phyloP scores from a whole-genome alignment of 2,113 vertebrate species.

The Cephalopholis sonnerati region DNA sequence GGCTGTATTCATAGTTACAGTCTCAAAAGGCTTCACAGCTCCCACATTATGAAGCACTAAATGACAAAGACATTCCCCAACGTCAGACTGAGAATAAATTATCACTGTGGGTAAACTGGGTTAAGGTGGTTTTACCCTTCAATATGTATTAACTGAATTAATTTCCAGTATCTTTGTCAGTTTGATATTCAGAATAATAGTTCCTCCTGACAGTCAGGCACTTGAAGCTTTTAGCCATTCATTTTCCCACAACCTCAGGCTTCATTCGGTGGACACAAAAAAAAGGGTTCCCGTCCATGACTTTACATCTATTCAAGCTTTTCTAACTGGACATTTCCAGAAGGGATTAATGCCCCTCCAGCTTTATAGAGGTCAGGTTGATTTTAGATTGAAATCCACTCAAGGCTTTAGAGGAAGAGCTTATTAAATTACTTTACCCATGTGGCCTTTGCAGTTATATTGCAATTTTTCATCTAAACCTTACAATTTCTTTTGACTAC shows the following conservation, averaged over 20 bases:
- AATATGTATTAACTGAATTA: conserved; percentile 20
- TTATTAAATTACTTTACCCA: conserved; percentile 12
- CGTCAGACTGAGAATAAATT: conserved; percentile 19
- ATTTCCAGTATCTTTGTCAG: conserved; percentile 25
- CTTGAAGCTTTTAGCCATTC: conserved; percentile 18
- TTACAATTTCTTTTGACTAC: background rate
- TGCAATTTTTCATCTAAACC: background rate
- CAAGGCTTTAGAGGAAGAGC: background rate
- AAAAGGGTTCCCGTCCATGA: conserved; percentile 25
- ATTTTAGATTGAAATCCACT: conserved; percentile 16
- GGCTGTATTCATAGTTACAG: conserved; percentile 18
- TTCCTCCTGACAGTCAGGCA: conserved; percentile 13
- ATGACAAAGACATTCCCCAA: conserved; percentile 41
- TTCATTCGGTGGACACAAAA: conserved; percentile 35
- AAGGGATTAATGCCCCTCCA: background rate
- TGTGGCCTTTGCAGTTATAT: background rate
- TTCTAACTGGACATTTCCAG: background rate
- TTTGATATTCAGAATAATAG: conserved; percentile 10
- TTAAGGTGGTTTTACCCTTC: conserved; percentile 46
- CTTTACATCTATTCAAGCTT: conserved; percentile 36
- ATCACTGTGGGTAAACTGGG: conserved; percentile 31
- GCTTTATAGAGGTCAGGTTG: conserved; percentile 2
- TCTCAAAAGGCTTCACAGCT: conserved; percentile 27
- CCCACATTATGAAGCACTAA: background rate
- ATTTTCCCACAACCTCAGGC: background rate